phyloP scores from a whole-genome alignment of 1,140 invertebrate genomes.

The Leptinotarsa undecemlineata region DNA sequence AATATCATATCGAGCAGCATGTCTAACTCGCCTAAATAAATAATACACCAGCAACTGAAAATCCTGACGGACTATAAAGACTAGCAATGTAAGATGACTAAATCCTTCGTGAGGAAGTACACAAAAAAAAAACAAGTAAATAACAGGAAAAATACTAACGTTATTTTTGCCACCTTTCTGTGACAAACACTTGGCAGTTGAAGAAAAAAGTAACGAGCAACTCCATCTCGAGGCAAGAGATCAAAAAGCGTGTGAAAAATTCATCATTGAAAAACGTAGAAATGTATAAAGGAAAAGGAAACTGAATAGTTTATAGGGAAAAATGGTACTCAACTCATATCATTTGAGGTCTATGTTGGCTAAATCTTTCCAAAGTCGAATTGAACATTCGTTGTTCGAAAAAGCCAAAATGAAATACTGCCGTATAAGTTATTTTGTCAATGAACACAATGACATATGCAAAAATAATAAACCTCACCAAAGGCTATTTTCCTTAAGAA shows the following conservation, averaged over 20 bases:
- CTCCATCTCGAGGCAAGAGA: background rate
- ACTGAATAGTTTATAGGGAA: too few relatives aligned
- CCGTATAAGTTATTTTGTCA: too few relatives aligned
- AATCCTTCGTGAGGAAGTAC: slow-evolving; percentile 24
- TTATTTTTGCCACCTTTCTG: slow-evolving; percentile 1
- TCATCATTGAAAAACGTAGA: too few relatives aligned
- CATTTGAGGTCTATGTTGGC: background rate
- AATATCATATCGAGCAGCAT: background rate
- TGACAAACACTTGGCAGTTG: slow-evolving; percentile 8
- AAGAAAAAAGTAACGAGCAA: background rate
- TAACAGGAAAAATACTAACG: background rate
- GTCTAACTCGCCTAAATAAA: slow-evolving; percentile 12
- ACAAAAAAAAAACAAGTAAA: slow-evolving; percentile 18
- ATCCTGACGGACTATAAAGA: slow-evolving; percentile 27
- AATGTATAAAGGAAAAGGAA: too few relatives aligned
- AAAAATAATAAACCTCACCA: too few relatives aligned
- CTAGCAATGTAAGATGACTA: slow-evolving; percentile 28
- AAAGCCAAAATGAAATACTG: too few relatives aligned
- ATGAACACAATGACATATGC: too few relatives aligned
- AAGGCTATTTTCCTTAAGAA: too few relatives aligned
- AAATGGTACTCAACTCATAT: background rate
- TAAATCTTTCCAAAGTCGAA: too few relatives aligned
- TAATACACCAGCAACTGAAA: slow-evolving; percentile 30
- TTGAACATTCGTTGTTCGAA: too few relatives aligned
- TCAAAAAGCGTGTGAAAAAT: background rate